Base-by-base conservation (phyloP, 2,797 vertebrate species). In the Lagorchestes hirsutus region DNA sequence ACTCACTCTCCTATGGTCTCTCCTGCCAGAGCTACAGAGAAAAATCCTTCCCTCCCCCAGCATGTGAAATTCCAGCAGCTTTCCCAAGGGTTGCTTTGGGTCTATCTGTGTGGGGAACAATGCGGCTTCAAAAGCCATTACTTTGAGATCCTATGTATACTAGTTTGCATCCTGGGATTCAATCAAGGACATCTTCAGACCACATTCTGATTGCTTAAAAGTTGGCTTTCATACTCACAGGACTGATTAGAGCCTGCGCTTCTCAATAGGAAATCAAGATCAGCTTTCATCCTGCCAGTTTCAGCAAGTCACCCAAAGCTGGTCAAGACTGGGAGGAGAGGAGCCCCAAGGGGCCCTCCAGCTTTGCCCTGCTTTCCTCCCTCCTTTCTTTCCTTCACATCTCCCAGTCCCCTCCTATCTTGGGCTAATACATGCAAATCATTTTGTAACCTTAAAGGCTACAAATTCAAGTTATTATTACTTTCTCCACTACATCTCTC, bases 131-230 rank as follows among this genome's bases (percentile, higher is more conserved):
- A 97, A 97, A 97, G 96, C 95, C 97, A 34, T 92, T 92, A 95
- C 97, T 92, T 55, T 0, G 93, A 97, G 97, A 97, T 97, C 96
- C 96, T 96, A 95, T 96, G 97, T 95, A 97, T 90, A 95, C 93
- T 95, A 97, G 97, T 97, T 97, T 96, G 97, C 98, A 96, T 97
- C 98, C 54, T 5, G 93, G 96, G 95, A 97, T 97, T 98, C 98
- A 97, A 97, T 97, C 98, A 97, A 95, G 96, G 95, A 92, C 95
- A 90, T 96, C 96, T 90, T 97, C 95, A 95, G 97, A 97, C 96
- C 95, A 96, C 96, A 8, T 98, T 94, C 93, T 97, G 98, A 98
- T 97, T 97, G 97, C 97, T 97, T 95, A 96, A 95, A 98, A 98
- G 97, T 97, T 98, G 98, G 97, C 98, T 98, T 97, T 97, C 93